Conservation (phyloP, 1,140 invertebrate genomes). For the Drosophila leontia region DNA sequence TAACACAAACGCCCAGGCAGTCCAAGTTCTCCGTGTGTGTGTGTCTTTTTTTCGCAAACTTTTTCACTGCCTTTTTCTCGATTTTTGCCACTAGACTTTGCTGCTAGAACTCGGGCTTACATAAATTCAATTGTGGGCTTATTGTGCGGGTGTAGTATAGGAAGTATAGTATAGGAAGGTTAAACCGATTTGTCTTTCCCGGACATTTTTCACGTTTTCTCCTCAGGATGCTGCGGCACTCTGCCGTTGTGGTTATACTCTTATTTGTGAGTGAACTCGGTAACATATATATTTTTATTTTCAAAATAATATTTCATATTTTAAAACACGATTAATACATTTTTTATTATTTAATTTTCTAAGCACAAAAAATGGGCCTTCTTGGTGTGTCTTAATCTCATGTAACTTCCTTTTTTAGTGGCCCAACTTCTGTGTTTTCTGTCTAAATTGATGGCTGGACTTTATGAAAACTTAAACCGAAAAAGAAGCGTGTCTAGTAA, state of each 20-base stretch:
- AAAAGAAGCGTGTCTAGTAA: conserved; percentile 8
- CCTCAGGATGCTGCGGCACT: background rate
- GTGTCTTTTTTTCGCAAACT: background rate
- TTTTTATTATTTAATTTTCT: background rate
- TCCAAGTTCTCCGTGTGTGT: conserved; percentile 20
- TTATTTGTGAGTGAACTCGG: background rate
- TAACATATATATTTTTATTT: too few relatives aligned
- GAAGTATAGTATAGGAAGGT: conserved; percentile 41
- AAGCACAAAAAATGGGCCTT: too few relatives aligned
- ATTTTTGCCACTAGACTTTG: conserved; percentile 16
- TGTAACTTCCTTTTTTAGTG: conserved; percentile 8
- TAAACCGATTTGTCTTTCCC: conserved; percentile 64
- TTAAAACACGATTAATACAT: background rate
- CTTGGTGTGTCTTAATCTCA: background rate
- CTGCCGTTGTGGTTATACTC: background rate
- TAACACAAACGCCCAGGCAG: conserved; percentile 40
- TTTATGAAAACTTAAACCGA: background rate
- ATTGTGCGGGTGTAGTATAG: conserved; percentile 1
- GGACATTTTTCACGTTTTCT: conserved; percentile 1
- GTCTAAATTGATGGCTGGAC: conserved; percentile 52
- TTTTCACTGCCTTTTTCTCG: background rate
- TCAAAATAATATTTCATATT: background rate
- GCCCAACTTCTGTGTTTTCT: conserved; percentile 42
- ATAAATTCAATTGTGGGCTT: conserved; percentile 70
- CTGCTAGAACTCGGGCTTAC: conserved; percentile 42